Percentiles rank a stretch among this genome's conserved stretches.
Evolutionary conservation across 2,888 invertebrate genomes (phyloP).

Genomic region (Melieria crassipennis): DNA sequence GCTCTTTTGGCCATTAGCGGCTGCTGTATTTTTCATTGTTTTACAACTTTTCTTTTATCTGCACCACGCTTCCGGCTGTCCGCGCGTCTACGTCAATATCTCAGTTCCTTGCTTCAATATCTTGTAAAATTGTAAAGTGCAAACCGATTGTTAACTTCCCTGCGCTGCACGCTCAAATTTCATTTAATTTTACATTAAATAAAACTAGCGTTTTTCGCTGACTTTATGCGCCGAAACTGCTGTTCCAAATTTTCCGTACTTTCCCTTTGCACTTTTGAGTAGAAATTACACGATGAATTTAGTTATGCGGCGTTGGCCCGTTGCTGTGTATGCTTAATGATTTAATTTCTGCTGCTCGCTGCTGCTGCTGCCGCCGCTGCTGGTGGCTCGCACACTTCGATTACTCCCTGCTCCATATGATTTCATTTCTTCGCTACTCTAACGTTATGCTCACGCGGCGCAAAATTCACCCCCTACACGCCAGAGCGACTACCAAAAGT

Average conservation of each 20-base stretch:
- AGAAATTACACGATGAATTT: conserved; percentile 17
- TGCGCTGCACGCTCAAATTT: conserved; percentile 46
- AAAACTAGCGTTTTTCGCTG: conserved; percentile 45
- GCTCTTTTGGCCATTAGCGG: too few relatives aligned
- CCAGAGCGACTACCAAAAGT: too few relatives aligned
- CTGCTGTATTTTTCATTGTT: background rate
- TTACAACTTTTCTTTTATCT: background rate
- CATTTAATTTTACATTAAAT: conserved; percentile 53
- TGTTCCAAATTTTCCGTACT: too few relatives aligned
- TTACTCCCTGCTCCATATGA: background rate
- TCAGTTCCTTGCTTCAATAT: background rate
- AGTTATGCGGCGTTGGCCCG: conserved; percentile 38
- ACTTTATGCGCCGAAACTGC: conserved; percentile 14
- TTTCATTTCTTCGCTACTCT: conserved; percentile 20
- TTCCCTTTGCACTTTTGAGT: too few relatives aligned
- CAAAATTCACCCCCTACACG: too few relatives aligned
- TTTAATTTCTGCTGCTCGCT: conserved; percentile 15
- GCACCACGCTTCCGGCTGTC: conserved; percentile 15
- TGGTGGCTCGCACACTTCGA: conserved; percentile 16
- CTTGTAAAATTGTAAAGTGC: background rate
- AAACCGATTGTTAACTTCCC: background rate
- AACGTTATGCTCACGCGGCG: too few relatives aligned
- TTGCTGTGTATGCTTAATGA: conserved; percentile 29
- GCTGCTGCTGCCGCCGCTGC: conserved; percentile 20
- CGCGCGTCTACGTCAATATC: conserved; percentile 15